phyloP scores from a whole-genome alignment of 2,113 vertebrate genomes.

The Phrynosoma platyrhinos region DNA sequence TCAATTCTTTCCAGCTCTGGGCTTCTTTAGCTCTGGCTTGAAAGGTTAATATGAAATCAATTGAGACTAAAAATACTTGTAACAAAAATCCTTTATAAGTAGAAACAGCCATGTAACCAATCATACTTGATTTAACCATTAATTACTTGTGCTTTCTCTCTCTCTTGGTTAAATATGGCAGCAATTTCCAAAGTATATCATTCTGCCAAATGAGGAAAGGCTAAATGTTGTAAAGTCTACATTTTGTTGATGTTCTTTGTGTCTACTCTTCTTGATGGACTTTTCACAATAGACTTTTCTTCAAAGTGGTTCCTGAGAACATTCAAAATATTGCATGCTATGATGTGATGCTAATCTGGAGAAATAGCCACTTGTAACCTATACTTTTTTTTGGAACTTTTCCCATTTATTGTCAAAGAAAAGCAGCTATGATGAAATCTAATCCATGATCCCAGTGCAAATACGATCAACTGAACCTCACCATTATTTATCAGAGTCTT shows the following conservation, averaged over 20 bases:
- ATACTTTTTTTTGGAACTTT: slow-evolving; percentile 48
- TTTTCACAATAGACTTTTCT: not conserved
- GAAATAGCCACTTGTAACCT: slow-evolving; percentile 34
- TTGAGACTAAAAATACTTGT: slow-evolving; percentile 30
- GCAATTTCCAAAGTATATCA: slow-evolving; percentile 44
- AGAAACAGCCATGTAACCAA: slow-evolving; percentile 11
- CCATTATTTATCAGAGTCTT: not conserved
- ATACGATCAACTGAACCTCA: not conserved
- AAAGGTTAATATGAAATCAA: slow-evolving; percentile 26
- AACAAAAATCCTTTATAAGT: slow-evolving; percentile 52
- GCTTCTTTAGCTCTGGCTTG: slow-evolving; percentile 33
- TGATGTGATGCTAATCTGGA: slow-evolving; percentile 3
- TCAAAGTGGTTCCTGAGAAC: not conserved
- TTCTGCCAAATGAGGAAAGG: slow-evolving; percentile 37
- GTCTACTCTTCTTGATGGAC: not conserved
- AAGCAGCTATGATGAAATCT: not conserved
- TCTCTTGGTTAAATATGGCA: slow-evolving; percentile 45
- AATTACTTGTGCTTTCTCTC: slow-evolving; percentile 14
- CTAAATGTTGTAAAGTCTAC: slow-evolving; percentile 15
- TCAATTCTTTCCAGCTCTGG: slow-evolving; percentile 41
- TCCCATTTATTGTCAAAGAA: slow-evolving; percentile 14
- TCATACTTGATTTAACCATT: slow-evolving; percentile 3
- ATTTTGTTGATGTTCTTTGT: slow-evolving; percentile 8
- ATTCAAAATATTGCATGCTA: not conserved
- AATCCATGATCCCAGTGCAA: slow-evolving; percentile 18